Base-by-base conservation (phyloP, 2,113 vertebrate species). In the Python bivittatus region DNA sequence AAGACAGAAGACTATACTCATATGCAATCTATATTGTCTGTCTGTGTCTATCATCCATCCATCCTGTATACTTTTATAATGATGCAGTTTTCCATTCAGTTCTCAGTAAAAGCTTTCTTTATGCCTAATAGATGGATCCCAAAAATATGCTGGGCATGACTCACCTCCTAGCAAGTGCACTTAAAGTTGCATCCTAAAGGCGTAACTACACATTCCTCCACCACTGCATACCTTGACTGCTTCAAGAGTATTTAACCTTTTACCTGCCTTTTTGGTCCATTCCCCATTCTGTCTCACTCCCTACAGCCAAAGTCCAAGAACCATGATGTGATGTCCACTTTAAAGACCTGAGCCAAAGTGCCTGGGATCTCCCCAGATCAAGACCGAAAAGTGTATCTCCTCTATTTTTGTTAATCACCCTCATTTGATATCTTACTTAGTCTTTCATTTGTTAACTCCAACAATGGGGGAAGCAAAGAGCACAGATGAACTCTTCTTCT, bases 61-160 rank as follows among this genome's bases (percentile, higher is more conserved):
- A 86, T 33, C 44, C 10, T 91, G 6, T 61, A 91, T 25, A 25
- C 6, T 6, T 9, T 42, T 8, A n/a, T 48, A 42, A 91, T 94
- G 88, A 92, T 0, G 7, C 57, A 91, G 93, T 94, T 95, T 91
- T 86, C 56, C 92, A 94, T 57, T 42, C 17, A 85, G 54, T 90
- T 92, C 53, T 57, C 33, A 72, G 20, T 33, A 86, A 89, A 61
- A n/a, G 29, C 53, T 68, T 68, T 86, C 15, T 33, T 13, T 89
- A 15, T 88, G 60, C 48, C 84, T 54, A 13, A 91, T 33, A n/a
- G 83, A 91, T 91, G 42, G 44, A 27, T 68, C 60, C 60, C 54
- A 68, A 79, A 86, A 91, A 68, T 52, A 54, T 54, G 29, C 22
- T 85, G 38, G 20, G n/a, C 17, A 60, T 86, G 44, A 91, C 57